Percentiles rank a stretch among this genome's conserved stretches.
Evolutionary conservation across 92 coral and sea anemone genomes (phyloP).

Genomic region (Meandrina meandrites): DNA sequence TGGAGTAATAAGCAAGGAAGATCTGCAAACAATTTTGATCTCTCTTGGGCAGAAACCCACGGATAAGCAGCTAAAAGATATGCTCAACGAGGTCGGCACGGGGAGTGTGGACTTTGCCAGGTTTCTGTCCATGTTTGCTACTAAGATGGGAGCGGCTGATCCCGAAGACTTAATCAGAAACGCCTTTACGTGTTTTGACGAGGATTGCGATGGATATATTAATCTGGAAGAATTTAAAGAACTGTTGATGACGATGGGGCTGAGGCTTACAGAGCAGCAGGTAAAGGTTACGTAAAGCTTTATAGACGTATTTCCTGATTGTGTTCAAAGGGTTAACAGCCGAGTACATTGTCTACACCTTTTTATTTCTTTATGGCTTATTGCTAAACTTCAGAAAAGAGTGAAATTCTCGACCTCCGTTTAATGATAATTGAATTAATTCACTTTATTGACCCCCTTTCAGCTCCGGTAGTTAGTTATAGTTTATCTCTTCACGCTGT

Average conservation of each 20-base stretch:
- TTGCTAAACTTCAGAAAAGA: too few species aligned
- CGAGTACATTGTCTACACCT: not conserved
- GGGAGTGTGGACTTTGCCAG: constrained; percentile 61
- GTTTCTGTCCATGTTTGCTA: constrained; percentile 68
- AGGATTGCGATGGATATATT: constrained; percentile 66
- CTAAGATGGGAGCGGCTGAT: constrained; percentile 65
- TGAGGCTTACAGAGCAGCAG: constrained; percentile 73
- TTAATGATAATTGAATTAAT: too few species aligned
- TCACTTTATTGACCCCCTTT: too few species aligned
- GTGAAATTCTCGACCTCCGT: too few species aligned
- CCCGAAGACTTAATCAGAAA: constrained; percentile 62
- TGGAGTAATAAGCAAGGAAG: constrained; percentile 68
- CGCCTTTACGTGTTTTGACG: constrained; percentile 80
- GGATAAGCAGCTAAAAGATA: constrained; percentile 54
- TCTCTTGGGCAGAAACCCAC: constrained; percentile 76
- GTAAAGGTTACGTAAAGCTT: constrained; percentile 3
- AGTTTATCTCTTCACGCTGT: too few species aligned
- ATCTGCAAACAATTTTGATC: constrained; percentile 56
- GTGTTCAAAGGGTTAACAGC: not conserved
- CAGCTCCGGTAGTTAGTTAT: too few species aligned
- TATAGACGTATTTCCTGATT: too few species aligned
- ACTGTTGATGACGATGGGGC: constrained; percentile 66
- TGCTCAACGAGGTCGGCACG: constrained; percentile 57
- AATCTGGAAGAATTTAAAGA: constrained; percentile 66
- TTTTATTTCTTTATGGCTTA: too few species aligned